Evolutionary conservation across 1,140 invertebrate species (phyloP).

Genomic region (Drosophila malerkotliana): DNA sequence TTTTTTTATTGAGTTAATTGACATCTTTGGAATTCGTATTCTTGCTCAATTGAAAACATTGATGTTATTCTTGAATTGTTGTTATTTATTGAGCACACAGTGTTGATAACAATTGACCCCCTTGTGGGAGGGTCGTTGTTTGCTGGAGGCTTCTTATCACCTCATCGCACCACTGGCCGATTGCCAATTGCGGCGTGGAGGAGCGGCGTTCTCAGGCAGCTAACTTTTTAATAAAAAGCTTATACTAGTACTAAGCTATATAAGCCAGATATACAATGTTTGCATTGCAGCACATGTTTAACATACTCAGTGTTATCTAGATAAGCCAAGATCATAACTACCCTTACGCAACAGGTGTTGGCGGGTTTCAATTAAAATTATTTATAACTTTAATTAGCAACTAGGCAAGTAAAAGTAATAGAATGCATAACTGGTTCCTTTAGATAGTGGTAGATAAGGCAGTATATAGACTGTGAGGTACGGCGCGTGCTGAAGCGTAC

Average conservation of each 20-base stretch:
- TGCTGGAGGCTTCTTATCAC: constrained; percentile 38
- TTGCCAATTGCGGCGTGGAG: constrained; percentile 9
- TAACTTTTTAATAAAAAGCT: neutral
- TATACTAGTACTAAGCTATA: neutral
- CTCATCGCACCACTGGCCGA: constrained; percentile 5
- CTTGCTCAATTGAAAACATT: constrained; percentile 36
- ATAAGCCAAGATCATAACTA: neutral
- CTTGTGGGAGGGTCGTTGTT: constrained; percentile 31
- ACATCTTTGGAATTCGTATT: constrained; percentile 7
- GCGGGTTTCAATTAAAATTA: neutral
- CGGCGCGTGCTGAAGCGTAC: neutral
- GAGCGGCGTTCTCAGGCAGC: constrained; percentile 8
- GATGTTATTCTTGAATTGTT: neutral
- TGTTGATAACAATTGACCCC: constrained; percentile 70
- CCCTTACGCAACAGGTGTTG: neutral
- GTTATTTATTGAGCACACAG: constrained; percentile 28
- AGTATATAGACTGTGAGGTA: neutral
- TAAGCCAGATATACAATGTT: constrained; percentile 1
- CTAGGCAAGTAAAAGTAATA: neutral
- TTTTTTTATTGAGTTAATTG: constrained; percentile 1
- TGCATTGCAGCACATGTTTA: neutral
- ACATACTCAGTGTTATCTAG: neutral
- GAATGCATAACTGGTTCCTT: neutral
- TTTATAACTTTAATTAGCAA: neutral
- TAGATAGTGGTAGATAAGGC: neutral